phyloP scores from a whole-genome alignment of 2,113 vertebrate genomes.

The Plestiodon gilberti region DNA sequence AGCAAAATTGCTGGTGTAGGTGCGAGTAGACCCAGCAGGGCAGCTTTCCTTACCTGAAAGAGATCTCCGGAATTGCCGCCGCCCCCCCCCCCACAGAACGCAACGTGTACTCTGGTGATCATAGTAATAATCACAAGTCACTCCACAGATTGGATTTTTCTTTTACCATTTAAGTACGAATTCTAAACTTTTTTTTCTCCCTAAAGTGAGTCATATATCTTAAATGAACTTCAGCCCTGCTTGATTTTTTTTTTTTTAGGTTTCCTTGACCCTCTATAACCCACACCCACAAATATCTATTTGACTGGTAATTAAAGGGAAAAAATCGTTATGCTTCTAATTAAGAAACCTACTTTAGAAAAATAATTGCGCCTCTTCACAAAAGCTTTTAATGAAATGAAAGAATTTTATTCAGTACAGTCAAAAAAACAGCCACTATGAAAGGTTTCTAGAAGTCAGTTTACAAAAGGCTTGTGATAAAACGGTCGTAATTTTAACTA shows the following conservation, averaged over 20 bases:
- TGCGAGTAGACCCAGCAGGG: too few species aligned
- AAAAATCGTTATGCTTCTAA: not conserved
- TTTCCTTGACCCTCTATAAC: not conserved
- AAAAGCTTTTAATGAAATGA: conserved; percentile 6
- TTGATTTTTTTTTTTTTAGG: not conserved
- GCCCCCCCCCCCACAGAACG: too few species aligned
- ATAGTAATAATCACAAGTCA: not conserved
- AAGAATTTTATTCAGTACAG: not conserved
- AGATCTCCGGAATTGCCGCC: too few species aligned
- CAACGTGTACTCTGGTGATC: too few species aligned
- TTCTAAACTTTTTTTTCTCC: not conserved
- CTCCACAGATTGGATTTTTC: not conserved
- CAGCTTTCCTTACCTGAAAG: too few species aligned
- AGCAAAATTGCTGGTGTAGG: too few species aligned
- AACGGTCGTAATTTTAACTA: not conserved
- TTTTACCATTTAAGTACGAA: not conserved
- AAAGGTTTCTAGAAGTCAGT: not conserved
- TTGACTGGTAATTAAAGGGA: not conserved
- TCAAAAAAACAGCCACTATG: not conserved
- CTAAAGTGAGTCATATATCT: too few species aligned
- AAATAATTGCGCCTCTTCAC: not conserved
- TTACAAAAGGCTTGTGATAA: not conserved
- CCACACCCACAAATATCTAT: not conserved
- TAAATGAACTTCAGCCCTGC: not conserved
- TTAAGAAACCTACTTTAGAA: not conserved